Percentiles rank a stretch among this genome's conserved stretches.
Conservation (phyloP, 2,113 vertebrate species). For the Ciconia boyciana region DNA sequence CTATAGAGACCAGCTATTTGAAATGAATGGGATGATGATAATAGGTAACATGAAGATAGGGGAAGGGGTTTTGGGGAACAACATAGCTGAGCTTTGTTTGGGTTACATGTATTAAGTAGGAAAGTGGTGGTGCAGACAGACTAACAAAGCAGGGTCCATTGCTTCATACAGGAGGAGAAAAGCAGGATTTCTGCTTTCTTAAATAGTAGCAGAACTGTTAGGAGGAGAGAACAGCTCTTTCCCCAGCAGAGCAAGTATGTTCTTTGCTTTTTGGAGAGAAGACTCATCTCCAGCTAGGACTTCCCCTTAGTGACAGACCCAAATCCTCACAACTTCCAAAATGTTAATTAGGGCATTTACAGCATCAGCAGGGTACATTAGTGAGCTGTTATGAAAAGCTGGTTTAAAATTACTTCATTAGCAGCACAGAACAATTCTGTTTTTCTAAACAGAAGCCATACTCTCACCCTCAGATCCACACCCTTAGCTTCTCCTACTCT, state of each 20-base stretch:
- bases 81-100: not conserved
- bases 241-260: not conserved
- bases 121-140: not conserved
- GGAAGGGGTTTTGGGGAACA: not conserved
- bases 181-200: not conserved
- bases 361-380: not conserved
- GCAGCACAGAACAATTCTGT: not conserved
- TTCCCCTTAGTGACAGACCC: not conserved
- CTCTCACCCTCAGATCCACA: not conserved
- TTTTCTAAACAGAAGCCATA: not conserved
- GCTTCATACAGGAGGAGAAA: not conserved
- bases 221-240: not conserved
- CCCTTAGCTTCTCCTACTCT: not conserved
- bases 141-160: not conserved
- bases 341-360: not conserved
- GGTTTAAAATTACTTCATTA: not conserved
- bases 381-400: not conserved
- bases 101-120: fast-evolving
- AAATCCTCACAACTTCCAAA: not conserved
- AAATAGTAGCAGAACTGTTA: not conserved
- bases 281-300: not conserved
- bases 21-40: not conserved
- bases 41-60: not conserved
- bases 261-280: not conserved
- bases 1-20: not conserved